Evolutionary conservation across 2,113 vertebrate species (phyloP), one percentile per base, ranked within the genome.

Genomic region (Channa maculata): DNA sequence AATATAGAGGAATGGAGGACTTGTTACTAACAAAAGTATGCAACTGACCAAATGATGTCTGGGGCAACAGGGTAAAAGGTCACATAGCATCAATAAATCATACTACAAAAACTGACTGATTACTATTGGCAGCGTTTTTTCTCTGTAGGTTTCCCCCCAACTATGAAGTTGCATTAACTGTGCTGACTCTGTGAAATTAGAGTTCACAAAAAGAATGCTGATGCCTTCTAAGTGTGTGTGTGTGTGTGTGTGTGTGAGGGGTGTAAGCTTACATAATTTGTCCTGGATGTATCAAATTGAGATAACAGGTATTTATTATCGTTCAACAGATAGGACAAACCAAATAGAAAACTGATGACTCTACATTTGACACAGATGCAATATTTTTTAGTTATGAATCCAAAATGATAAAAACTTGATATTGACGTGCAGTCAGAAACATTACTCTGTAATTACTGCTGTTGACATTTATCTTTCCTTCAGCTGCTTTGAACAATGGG

Each of bases 151-250:
- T 44, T 77, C 48, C 24, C 24, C 43, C 39, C 36, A 24, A 43
- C 41, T 36, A 15, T 52, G 36, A 77, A 71, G 66, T 39, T 3
- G 6, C 8, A 33, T 54, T 59, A 52, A 50, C 33, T 64, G 33
- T 51, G 76, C 86, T 86, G 88, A 88, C 45, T 73, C 46, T 15
- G 79, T 62, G 34, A 48, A 84, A 78, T 63, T 15, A 52, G 59
- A 5, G 84, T 83, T 77, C 67, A 69, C 58, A 80, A 9, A 65
- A 69, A 69, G 55, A 79, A 83, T 79, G 66, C 63, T 54, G 5
- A 73, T 24, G 67, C 75, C 66, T 51, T 65, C 52, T 33, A 24
- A 24, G 24, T 24, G 24, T 24, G 24, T 14, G 12, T 33, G 59
- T 73, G 64, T 10, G 5, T 41, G n/a, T 63, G 44, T 1, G 13